Evolutionary conservation across 2,888 invertebrate genomes (phyloP).

Genomic region (Trichogramma dendrolimi): DNA sequence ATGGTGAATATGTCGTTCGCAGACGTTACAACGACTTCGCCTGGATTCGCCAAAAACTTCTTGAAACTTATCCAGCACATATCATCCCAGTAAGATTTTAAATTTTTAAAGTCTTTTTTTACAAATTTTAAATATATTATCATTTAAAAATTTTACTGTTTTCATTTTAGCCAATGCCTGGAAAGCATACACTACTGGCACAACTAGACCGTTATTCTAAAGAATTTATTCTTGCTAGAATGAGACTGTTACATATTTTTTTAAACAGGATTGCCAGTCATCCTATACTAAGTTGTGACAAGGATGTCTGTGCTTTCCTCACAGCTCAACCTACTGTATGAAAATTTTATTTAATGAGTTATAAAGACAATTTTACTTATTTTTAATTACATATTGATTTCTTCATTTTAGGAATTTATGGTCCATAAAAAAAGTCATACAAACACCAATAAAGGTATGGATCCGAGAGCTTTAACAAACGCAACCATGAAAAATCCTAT

Average conservation of each 20-base stretch:
- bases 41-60: constrained; percentile 64
- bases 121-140: constrained; percentile 8
- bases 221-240: constrained; percentile 65
- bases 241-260: constrained; percentile 65
- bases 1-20: constrained; percentile 63
- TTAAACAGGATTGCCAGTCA: constrained; percentile 64
- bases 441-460: too few species aligned
- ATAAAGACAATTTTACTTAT: background rate
- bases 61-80: constrained; percentile 64
- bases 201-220: constrained; percentile 68
- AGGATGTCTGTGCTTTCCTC: constrained; percentile 62
- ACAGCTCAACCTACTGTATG: constrained; percentile 63
- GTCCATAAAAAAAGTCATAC: constrained; percentile 60
- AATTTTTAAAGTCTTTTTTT: background rate
- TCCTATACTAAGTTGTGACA: constrained; percentile 66
- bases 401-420: constrained; percentile 58
- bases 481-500: constrained; percentile 59
- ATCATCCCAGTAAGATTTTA: constrained; percentile 61
- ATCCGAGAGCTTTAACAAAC: constrained; percentile 31
- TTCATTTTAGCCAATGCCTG: constrained; percentile 62
- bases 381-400: constrained; percentile 13
- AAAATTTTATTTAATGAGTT: constrained; percentile 1
- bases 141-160: constrained; percentile 4
- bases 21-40: constrained; percentile 70
- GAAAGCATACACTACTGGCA: constrained; percentile 64